These are phyloP conservation scores for Pogona vitticeps DNA, from an alignment of 2,113 vertebrate genomes.

Conservation along the genomic window DNA sequence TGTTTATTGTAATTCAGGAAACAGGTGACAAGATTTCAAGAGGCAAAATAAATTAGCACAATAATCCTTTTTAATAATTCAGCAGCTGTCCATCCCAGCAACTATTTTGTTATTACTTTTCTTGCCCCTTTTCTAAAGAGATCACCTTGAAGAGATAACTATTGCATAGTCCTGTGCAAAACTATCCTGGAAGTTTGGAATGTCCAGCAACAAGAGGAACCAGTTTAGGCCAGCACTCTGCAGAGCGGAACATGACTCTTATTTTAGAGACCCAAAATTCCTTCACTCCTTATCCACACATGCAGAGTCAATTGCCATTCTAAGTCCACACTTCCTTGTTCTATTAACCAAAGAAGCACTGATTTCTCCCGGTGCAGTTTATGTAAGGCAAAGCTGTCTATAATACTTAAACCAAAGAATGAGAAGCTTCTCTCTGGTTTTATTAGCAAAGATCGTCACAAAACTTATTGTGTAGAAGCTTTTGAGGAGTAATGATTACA, in stretches of 20 bases:
- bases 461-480: not conserved
- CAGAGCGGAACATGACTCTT: not conserved
- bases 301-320: not conserved
- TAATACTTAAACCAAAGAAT: not conserved
- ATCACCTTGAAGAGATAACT: not conserved
- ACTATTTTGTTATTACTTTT: not conserved
- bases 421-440: not conserved
- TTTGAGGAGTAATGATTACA: not conserved
- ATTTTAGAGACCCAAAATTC: not conserved
- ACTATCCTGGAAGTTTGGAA: not conserved
- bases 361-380: not conserved
- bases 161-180: not conserved
- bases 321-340: not conserved
- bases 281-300: not conserved
- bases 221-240: not conserved
- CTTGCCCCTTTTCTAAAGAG: not conserved
- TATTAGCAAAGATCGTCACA: not conserved
- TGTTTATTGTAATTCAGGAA: not conserved
- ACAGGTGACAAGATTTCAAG: not conserved
- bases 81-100: not conserved
- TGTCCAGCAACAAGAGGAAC: conserved; percentile 7
- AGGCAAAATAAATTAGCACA: conserved; percentile 8
- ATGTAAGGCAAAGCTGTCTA: not conserved
- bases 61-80: not conserved
- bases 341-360: not conserved